These are phyloP conservation scores for Standfussiana lucernea DNA, from an alignment of 2,888 invertebrate genomes.

Conservation along the genomic window DNA sequence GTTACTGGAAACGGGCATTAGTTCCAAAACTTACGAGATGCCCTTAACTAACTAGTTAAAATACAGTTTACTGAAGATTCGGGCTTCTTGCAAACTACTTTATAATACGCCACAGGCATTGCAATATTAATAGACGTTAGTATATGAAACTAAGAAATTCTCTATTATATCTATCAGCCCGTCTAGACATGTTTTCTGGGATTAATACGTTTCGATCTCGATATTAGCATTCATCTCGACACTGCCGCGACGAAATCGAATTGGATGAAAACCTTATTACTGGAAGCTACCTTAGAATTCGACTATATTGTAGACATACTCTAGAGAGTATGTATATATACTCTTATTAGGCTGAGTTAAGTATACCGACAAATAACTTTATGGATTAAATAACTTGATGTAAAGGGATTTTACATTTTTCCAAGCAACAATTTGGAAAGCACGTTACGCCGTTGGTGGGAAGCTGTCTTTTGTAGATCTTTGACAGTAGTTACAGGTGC, in stretches of 20 bases:
- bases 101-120: neutral
- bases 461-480: neutral
- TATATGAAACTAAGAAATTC: neutral
- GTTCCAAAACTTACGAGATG: neutral
- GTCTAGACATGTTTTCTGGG: constrained; percentile 14
- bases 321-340: neutral
- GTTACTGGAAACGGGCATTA: too few relatives aligned
- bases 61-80: neutral
- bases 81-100: neutral
- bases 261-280: neutral
- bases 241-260: neutral
- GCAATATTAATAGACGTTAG: neutral
- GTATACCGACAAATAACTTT: neutral
- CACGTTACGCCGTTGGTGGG: neutral
- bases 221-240: neutral
- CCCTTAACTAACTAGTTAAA: neutral
- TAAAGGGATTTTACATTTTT: neutral
- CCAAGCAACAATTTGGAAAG: neutral
- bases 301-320: neutral
- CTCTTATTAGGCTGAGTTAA: neutral
- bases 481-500: neutral
- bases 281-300: neutral
- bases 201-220: neutral
- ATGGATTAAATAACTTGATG: neutral
- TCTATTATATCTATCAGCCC: neutral